phyloP scores from a whole-genome alignment of 2,888 invertebrate species.

The Caenorhabditis sp. region DNA sequence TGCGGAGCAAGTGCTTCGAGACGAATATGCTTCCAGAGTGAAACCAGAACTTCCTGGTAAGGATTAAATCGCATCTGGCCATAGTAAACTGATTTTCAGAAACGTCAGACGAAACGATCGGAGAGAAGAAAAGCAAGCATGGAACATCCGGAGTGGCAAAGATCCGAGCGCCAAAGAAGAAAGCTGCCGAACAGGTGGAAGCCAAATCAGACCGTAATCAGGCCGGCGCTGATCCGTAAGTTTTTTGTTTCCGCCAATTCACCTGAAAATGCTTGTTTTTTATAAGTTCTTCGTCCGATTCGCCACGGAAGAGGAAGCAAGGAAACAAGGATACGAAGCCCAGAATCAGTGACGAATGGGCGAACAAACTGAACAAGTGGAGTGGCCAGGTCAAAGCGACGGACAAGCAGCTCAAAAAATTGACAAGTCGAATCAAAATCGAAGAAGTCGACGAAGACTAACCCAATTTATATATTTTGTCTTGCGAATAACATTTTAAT shows the following conservation, averaged over 20 bases:
- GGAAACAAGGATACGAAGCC: slow-evolving; percentile 3
- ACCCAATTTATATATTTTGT: no score
- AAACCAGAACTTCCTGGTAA: slow-evolving; percentile 25
- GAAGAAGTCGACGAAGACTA: slow-evolving; percentile 26
- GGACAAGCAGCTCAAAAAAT: slow-evolving; percentile 30
- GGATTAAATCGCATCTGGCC: not conserved
- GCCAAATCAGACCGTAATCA: slow-evolving; percentile 10
- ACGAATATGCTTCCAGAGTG: slow-evolving; percentile 19
- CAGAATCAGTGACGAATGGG: slow-evolving; percentile 19
- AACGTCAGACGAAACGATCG: not conserved
- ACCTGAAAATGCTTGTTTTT: not conserved
- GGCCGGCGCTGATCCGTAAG: not conserved
- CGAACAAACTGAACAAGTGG: slow-evolving; percentile 11
- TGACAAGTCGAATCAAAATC: slow-evolving; percentile 26
- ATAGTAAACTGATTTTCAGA: not conserved
- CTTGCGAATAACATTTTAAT: no score
- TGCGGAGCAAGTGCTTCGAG: slow-evolving; percentile 26
- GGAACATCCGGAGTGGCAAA: slow-evolving; percentile 28
- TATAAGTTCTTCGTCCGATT: slow-evolving; percentile 1
- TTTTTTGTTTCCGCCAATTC: not conserved
- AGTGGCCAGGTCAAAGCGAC: slow-evolving; percentile 18
- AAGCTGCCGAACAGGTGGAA: slow-evolving; percentile 3
- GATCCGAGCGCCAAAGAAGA: slow-evolving; percentile 34
- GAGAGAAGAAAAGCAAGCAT: slow-evolving; percentile 9
- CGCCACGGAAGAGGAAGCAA: slow-evolving; percentile 10